Conservation (phyloP, 2,888 invertebrate species). For the Patella ulyssiponensis region DNA sequence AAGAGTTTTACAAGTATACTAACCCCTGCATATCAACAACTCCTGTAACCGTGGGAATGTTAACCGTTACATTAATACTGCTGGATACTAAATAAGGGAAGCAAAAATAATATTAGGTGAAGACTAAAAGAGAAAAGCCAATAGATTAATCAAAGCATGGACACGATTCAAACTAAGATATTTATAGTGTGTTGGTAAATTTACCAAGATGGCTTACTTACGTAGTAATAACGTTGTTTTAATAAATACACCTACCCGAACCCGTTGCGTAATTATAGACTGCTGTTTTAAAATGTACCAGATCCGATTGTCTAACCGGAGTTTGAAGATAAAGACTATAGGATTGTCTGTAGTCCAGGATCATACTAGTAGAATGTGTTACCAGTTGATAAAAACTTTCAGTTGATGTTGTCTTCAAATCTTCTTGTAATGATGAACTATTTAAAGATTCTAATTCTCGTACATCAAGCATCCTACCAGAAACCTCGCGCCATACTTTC, state of each 20-base stretch:
- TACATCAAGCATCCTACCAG: too few relatives aligned
- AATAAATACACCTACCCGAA: background rate
- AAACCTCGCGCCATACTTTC: too few relatives aligned
- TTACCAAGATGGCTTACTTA: too few relatives aligned
- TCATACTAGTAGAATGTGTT: background rate
- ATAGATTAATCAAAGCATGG: too few relatives aligned
- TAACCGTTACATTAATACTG: background rate
- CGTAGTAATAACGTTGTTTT: too few relatives aligned
- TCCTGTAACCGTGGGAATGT: background rate
- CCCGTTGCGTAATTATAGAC: background rate
- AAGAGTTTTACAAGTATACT: background rate
- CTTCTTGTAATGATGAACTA: too few relatives aligned
- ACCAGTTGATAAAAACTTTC: too few relatives aligned
- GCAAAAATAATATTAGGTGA: background rate
- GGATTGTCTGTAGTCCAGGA: background rate
- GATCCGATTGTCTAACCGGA: background rate
- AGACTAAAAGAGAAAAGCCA: too few relatives aligned
- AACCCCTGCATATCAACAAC: conserved; percentile 2
- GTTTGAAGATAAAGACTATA: background rate
- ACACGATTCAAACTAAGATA: too few relatives aligned
- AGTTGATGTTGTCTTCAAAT: too few relatives aligned
- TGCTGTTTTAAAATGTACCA: background rate
- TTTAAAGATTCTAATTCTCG: too few relatives aligned
- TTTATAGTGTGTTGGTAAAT: too few relatives aligned
- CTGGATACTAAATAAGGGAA: background rate